Conservation (phyloP, 2,797 vertebrate species). For the Staurois parvus region DNA sequence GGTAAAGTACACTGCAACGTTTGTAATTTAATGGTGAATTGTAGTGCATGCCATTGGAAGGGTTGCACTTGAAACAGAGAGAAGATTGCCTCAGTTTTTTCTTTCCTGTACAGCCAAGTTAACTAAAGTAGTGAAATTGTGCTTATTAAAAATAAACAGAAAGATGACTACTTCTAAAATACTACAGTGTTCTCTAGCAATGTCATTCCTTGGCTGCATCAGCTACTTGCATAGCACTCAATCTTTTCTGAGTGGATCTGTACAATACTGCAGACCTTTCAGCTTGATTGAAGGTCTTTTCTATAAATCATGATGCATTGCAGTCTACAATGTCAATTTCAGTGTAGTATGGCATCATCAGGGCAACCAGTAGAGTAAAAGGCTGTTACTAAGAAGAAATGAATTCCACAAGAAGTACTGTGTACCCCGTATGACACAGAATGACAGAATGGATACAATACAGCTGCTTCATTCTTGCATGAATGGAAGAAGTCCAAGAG, state of each 20-base stretch:
- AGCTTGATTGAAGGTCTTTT: background rate
- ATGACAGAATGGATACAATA: too few relatives aligned
- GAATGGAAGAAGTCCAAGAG: too few relatives aligned
- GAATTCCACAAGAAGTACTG: background rate
- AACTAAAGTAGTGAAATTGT: too few relatives aligned
- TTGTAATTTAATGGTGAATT: too few relatives aligned
- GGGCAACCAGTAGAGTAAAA: background rate
- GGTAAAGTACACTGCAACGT: too few relatives aligned
- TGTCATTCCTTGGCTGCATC: background rate
- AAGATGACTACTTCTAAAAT: background rate
- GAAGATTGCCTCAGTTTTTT: background rate
- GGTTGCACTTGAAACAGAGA: too few relatives aligned
- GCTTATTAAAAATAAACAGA: background rate
- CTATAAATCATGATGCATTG: background rate
- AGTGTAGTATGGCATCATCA: background rate
- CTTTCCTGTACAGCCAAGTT: background rate
- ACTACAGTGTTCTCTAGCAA: background rate
- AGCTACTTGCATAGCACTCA: background rate
- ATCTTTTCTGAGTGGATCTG: background rate
- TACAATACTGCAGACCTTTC: slow-evolving; percentile 4
- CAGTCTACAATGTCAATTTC: background rate
- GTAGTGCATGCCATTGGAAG: too few relatives aligned
- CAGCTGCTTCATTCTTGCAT: too few relatives aligned
- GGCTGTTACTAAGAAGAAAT: background rate
- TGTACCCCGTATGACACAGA: too few relatives aligned